These are phyloP conservation scores for Microcebus ravelobensis DNA, from an alignment of 2,113 vertebrate species.

Conservation along the genomic window DNA sequence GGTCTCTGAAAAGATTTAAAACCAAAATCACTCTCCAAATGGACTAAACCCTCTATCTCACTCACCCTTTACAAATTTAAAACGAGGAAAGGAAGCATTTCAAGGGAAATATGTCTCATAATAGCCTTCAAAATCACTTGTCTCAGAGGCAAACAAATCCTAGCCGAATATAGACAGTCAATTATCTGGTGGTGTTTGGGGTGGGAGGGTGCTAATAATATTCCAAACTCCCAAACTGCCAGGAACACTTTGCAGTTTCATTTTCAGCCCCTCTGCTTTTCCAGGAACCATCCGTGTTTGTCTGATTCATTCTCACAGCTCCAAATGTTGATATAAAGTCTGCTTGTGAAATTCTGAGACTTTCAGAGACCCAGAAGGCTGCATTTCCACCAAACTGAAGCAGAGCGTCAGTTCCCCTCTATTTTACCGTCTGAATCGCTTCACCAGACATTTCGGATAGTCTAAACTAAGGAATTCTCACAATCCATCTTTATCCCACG, in stretches of 20 bases:
- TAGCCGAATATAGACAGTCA: constrained; percentile 12
- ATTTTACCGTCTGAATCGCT: constrained; percentile 31
- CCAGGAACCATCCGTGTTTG: constrained; percentile 20
- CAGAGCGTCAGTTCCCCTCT: not conserved
- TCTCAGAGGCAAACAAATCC: not conserved
- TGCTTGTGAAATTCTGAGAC: constrained; percentile 35
- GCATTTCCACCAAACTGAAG: not conserved
- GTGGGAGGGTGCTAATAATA: constrained; percentile 57
- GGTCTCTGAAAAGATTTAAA: constrained; percentile 14
- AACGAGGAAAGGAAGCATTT: not conserved
- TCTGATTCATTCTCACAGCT: constrained; percentile 59
- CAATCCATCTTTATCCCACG: not conserved
- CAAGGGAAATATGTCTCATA: not conserved
- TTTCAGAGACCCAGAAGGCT: constrained; percentile 32
- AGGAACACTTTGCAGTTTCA: constrained; percentile 15
- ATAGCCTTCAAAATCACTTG: constrained; percentile 40
- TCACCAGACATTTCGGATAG: not conserved
- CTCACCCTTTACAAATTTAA: not conserved
- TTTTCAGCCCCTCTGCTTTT: constrained; percentile 63
- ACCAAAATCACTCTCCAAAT: not conserved
- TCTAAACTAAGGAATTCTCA: not conserved
- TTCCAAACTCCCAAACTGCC: constrained; percentile 43
- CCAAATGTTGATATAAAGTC: constrained; percentile 64
- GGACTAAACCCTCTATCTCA: not conserved
- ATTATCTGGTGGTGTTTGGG: constrained; percentile 3